Percentiles rank a stretch among this genome's conserved stretches.
phyloP scores from a whole-genome alignment of 1,140 invertebrate species.

The Microplitis mediator region DNA sequence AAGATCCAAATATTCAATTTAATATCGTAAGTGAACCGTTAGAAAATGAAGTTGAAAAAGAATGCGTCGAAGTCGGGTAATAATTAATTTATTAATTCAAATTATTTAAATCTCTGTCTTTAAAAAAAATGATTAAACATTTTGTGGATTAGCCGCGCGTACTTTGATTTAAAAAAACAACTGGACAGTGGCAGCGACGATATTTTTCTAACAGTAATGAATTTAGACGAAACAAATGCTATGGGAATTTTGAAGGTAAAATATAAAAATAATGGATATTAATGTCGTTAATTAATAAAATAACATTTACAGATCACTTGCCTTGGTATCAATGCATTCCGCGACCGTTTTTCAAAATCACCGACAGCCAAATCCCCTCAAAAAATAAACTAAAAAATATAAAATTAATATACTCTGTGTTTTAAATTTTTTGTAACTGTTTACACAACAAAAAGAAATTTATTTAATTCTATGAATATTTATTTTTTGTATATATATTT shows the following conservation, averaged over 20 bases:
- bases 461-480: too few species aligned
- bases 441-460: too few species aligned
- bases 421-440: too few species aligned
- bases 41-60: slow-evolving; percentile 42
- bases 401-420: too few species aligned
- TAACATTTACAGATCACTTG: too few species aligned
- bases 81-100: not conserved
- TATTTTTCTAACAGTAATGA: slow-evolving; percentile 14
- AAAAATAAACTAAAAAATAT: too few species aligned
- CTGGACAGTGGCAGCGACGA: slow-evolving; percentile 29
- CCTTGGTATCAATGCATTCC: too few species aligned
- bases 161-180: slow-evolving; percentile 50
- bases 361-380: too few species aligned
- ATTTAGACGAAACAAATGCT: slow-evolving; percentile 15
- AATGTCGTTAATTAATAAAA: not conserved
- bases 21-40: slow-evolving; percentile 48
- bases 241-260: slow-evolving; percentile 28
- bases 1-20: slow-evolving; percentile 47
- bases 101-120: not conserved
- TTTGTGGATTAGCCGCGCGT: slow-evolving; percentile 40
- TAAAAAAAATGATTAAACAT: slow-evolving; percentile 3
- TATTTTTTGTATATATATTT: too few species aligned
- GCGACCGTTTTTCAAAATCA: too few species aligned
- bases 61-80: slow-evolving; percentile 53
- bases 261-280: not conserved